A percentile compares a stretch with the other conserved stretches of the same genome.
These are phyloP conservation scores for Isichthys henryi DNA, from an alignment of 2,113 vertebrate species.

Conservation along the genomic window DNA sequence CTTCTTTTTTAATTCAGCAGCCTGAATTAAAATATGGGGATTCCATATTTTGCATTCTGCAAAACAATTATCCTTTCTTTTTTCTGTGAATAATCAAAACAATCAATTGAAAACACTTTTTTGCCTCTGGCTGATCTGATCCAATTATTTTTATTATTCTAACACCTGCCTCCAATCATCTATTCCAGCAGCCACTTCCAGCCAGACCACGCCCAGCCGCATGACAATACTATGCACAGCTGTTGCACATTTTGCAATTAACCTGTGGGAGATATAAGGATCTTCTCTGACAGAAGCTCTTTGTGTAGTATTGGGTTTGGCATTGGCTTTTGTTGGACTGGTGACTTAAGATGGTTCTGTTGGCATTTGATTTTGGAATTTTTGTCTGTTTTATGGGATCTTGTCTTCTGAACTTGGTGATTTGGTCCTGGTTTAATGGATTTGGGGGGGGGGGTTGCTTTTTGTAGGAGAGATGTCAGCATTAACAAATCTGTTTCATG, in stretches of 20 bases:
- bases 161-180: background rate
- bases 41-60: background rate
- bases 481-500: background rate
- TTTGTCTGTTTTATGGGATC: background rate
- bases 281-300: background rate
- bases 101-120: background rate
- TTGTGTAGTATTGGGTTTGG: background rate
- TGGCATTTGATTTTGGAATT: background rate
- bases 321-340: background rate
- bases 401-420: background rate
- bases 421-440: background rate
- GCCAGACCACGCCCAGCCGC: background rate
- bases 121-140: background rate
- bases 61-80: background rate
- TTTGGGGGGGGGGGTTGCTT: background rate
- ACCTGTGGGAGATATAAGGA: background rate
- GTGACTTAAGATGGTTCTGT: background rate
- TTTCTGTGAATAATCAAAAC: background rate
- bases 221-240: background rate
- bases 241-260: background rate
- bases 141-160: background rate
- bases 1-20: background rate
- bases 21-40: background rate
- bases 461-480: background rate
- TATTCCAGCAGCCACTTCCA: background rate